phyloP scores from a whole-genome alignment of 2,797 vertebrate species.

The Pipistrellus pipistrellus region DNA sequence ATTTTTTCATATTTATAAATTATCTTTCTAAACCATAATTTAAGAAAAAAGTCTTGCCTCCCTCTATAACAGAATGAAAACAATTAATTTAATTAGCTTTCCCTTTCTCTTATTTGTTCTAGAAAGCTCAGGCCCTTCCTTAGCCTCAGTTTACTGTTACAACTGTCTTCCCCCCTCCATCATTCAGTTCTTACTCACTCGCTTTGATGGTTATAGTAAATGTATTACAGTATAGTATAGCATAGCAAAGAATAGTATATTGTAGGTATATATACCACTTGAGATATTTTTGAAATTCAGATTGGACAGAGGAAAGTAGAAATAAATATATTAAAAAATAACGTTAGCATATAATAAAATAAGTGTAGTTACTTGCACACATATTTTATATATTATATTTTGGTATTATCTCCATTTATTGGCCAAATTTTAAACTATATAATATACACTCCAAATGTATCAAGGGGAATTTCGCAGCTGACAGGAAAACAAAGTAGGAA shows the following conservation, averaged over 20 bases:
- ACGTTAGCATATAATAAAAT: background rate
- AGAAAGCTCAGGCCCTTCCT: background rate
- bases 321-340: conserved; percentile 17
- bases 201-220: background rate
- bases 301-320: conserved; percentile 12
- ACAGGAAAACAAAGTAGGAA: conserved; percentile 8
- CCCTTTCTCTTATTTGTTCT: background rate
- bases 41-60: conserved; percentile 18
- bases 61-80: conserved; percentile 34
- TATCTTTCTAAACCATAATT: conserved; percentile 20
- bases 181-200: conserved; percentile 10
- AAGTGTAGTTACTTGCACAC: conserved; percentile 42
- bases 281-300: conserved; percentile 54
- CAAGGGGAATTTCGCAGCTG: background rate
- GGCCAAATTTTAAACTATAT: conserved; percentile 18
- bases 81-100: conserved; percentile 13
- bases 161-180: background rate
- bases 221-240: background rate
- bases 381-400: background rate
- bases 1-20: conserved; percentile 13
- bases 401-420: conserved; percentile 1
- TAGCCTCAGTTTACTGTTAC: background rate
- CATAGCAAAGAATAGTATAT: background rate
- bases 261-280: background rate
- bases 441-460: background rate